Evolutionary conservation across 2,888 invertebrate genomes (phyloP).

Genomic region (Prosapia bicincta): DNA sequence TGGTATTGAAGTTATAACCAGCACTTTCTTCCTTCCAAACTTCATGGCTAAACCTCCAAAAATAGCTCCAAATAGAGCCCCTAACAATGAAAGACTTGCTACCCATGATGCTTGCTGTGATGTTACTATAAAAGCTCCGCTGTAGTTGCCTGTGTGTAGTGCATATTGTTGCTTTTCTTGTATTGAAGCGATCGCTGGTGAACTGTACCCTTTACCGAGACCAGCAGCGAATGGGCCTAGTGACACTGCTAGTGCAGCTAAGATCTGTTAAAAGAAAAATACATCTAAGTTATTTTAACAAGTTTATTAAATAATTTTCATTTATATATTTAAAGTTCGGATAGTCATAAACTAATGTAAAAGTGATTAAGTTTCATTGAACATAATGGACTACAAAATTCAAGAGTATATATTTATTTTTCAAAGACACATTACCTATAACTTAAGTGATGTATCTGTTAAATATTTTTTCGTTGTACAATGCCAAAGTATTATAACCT

Average conservation of each 20-base stretch:
- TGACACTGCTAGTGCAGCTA: constrained; percentile 74
- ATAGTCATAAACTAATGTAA: too few species aligned
- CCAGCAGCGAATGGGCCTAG: constrained; percentile 77
- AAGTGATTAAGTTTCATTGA: too few species aligned
- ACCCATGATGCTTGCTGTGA: constrained; percentile 72
- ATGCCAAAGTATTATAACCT: too few species aligned
- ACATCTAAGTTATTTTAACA: too few species aligned
- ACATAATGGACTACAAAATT: too few species aligned
- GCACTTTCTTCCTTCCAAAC: constrained; percentile 65
- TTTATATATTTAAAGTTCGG: too few species aligned
- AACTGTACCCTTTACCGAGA: constrained; percentile 77
- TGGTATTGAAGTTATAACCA: constrained; percentile 69
- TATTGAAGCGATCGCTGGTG: constrained; percentile 75
- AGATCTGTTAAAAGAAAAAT: constrained; percentile 57
- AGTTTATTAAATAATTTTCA: too few species aligned
- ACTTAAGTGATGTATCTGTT: too few species aligned
- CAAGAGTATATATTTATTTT: too few species aligned
- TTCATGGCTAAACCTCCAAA: constrained; percentile 75
- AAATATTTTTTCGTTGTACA: too few species aligned
- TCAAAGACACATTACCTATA: too few species aligned
- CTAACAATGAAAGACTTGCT: constrained; percentile 73
- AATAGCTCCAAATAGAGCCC: constrained; percentile 76
- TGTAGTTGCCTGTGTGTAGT: constrained; percentile 41
- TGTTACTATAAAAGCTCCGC: constrained; percentile 35
- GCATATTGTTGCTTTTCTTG: constrained; percentile 56